phyloP scores from a whole-genome alignment of 2,888 invertebrate species.

The Arge pagana region DNA sequence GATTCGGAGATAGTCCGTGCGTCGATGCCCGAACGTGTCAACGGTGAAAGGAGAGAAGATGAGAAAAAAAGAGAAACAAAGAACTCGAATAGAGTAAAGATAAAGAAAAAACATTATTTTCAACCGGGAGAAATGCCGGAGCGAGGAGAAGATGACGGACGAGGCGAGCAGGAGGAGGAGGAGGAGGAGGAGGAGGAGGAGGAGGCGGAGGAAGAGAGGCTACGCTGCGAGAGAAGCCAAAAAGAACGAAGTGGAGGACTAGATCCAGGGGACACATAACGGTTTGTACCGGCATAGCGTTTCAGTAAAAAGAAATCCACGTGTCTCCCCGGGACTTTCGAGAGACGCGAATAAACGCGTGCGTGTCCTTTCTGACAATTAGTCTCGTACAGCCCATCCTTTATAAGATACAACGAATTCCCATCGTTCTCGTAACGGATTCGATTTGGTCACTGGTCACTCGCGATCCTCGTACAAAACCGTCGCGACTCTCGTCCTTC shows the following conservation, averaged over 20 bases:
- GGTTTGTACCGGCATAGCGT: slow-evolving; percentile 38
- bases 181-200: slow-evolving; percentile 9
- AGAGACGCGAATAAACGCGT: slow-evolving; percentile 12
- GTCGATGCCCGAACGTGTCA: no score
- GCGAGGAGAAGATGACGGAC: slow-evolving; percentile 20
- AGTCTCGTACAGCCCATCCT: slow-evolving; percentile 23
- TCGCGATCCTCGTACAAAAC: no score
- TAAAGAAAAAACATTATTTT: background rate
- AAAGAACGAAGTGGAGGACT: no score
- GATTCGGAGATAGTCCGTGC: no score
- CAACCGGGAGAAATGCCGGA: slow-evolving; percentile 2
- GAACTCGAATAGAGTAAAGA: background rate
- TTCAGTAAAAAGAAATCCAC: slow-evolving; percentile 33
- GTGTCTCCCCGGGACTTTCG: slow-evolving; percentile 26
- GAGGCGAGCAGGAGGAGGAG: slow-evolving; percentile 18
- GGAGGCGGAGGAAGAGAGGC: slow-evolving; percentile 21
- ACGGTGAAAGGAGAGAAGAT: background rate
- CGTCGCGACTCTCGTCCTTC: background rate
- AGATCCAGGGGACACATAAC: slow-evolving; percentile 38
- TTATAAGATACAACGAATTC: slow-evolving; percentile 11
- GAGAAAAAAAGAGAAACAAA: background rate
- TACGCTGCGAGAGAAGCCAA: no score
- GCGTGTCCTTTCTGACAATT: slow-evolving; percentile 11
- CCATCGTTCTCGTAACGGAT: slow-evolving; percentile 34
- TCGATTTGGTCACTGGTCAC: slow-evolving; percentile 32